These are phyloP conservation scores for Mus pahari DNA, from an alignment of 2,113 vertebrate genomes.

Conservation along the genomic window DNA sequence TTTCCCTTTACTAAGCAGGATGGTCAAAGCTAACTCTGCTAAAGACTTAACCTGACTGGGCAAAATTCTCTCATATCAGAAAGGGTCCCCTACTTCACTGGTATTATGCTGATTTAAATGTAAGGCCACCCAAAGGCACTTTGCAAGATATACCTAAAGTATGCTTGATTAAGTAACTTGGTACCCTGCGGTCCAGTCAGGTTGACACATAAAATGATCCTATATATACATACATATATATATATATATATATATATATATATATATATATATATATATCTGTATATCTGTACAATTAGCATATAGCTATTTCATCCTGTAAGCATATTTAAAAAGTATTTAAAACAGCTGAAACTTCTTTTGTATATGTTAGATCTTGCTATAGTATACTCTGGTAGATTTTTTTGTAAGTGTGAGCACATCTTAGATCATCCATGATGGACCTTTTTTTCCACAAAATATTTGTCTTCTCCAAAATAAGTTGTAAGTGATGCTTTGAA, in stretches of 20 bases:
- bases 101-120: background rate
- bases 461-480: background rate
- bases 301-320: background rate
- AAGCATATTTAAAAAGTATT: background rate
- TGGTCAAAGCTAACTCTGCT: background rate
- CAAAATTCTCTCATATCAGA: background rate
- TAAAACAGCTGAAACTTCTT: slow-evolving; percentile 28
- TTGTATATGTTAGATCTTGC: background rate
- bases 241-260: background rate
- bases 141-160: background rate
- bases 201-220: background rate
- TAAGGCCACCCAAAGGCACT: background rate
- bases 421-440: slow-evolving; percentile 17
- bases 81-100: background rate
- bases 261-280: background rate
- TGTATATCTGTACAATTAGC: background rate
- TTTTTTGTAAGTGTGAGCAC: background rate
- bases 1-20: background rate
- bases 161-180: slow-evolving; percentile 1
- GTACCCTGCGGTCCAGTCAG: background rate
- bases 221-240: background rate
- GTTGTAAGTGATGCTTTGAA: background rate
- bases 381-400: slow-evolving; percentile 22
- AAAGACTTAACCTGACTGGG: background rate
- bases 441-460: slow-evolving; percentile 23